Evolutionary conservation across 2,113 vertebrate species (phyloP), one percentile per base, ranked within the genome.

Genomic region (Zootoca vivipara): DNA sequence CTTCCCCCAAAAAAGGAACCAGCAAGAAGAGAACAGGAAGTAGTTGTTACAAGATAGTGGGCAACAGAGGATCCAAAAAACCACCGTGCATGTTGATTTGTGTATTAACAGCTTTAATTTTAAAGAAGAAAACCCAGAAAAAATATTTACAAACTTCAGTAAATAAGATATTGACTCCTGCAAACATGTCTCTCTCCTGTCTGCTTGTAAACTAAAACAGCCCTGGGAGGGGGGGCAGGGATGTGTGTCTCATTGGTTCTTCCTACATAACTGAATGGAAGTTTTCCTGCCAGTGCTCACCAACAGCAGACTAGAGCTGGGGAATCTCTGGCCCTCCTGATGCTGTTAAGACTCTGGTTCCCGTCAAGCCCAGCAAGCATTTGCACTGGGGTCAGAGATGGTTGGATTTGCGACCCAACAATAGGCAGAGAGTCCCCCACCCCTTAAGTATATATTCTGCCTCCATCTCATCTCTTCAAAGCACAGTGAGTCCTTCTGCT

Each of bases 91-190:
- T 5, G 18, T 30, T 70, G 26, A 0, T 80, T 86, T 70, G 8
- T n/a, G 18, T 35, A 90, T 86, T 85, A 42, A 35, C 52, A 52
- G 7, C 42, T 30, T 1, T 85, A 89, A 85, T 85, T 81, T 40
- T 16, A 75, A 62, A 70, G 33, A 58, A 38, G 8, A 58, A 69
- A 85, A 42, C 13, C 56, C 35, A 16, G 72, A 38, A 91, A 91
- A 22, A 5, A 92, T 72, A 58, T 73, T 10, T 0, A 69, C 90
- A 94, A 78, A 91, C 86, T 58, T 40, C 69, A 87, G 73, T 7
- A 35, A 95, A 90, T 83, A 77, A 80, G 78, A 9, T 13, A 65
- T 35, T 1, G 18, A 80, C 73, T 84, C 82, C 87, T 67, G 75
- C 86, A 89, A 87, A 16, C 58, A 30, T 86, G 7, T 78, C 28